These are phyloP conservation scores for Sus scrofa DNA, from an alignment of 2,113 vertebrate genomes.

Conservation along the genomic window DNA sequence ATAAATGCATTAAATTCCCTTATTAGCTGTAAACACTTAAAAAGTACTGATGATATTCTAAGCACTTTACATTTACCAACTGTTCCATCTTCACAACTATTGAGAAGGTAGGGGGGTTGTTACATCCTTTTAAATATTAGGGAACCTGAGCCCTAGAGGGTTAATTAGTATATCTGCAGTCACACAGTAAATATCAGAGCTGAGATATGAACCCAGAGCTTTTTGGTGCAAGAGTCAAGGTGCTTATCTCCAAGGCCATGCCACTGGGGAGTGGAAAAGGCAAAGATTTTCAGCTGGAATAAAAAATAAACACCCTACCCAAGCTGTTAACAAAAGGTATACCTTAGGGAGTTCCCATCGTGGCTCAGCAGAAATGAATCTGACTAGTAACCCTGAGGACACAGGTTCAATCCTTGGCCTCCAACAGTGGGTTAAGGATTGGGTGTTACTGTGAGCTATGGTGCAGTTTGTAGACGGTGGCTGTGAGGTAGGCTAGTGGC, in stretches of 20 bases:
- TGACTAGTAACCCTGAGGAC: no score
- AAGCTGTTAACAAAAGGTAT: neutral
- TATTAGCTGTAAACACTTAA: neutral
- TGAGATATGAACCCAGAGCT: neutral
- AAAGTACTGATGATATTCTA: neutral
- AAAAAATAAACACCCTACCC: neutral
- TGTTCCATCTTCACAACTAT: neutral
- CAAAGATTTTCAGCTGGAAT: slow-evolving; percentile 18
- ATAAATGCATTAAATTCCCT: slow-evolving; percentile 4
- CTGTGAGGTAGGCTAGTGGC: no score
- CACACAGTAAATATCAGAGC: neutral
- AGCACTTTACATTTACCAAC: neutral
- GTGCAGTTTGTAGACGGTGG: no score
- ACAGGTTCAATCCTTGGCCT: no score
- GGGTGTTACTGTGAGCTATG: no score
- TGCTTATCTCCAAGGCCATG: neutral
- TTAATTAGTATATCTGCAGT: neutral
- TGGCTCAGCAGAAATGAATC: no score
- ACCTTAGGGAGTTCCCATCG: no score
- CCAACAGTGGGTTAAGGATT: no score
- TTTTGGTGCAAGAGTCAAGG: neutral
- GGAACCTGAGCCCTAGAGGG: neutral
- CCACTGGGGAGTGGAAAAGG: neutral
- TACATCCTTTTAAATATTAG: neutral
- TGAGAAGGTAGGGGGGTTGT: neutral